A percentile compares a stretch with the other conserved stretches of the same genome.
Evolutionary conservation across 2,113 vertebrate genomes (phyloP).

Genomic region (Syngnathus floridae): DNA sequence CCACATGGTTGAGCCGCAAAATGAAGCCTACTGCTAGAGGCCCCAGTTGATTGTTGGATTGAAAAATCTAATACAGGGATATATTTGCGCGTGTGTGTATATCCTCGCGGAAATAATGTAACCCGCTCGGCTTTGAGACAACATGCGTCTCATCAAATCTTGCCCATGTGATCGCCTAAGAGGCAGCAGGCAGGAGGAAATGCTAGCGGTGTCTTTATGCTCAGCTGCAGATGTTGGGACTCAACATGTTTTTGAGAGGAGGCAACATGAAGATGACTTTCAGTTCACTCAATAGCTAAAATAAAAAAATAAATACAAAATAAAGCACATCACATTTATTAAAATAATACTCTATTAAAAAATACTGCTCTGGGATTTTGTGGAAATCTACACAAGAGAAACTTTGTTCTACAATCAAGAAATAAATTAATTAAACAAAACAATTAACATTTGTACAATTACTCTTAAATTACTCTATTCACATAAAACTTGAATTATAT

Average conservation of each 20-base stretch:
- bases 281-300: not conserved
- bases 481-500: not conserved
- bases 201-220: constrained; percentile 3
- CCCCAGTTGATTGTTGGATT: constrained; percentile 14
- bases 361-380: not conserved
- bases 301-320: not conserved
- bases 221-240: constrained; percentile 4
- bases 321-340: not conserved
- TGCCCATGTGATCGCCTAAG: constrained; percentile 1
- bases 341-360: not conserved
- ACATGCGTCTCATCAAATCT: constrained; percentile 28
- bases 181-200: constrained; percentile 11
- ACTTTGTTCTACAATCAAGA: not conserved
- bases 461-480: not conserved
- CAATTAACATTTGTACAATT: not conserved
- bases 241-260: not conserved
- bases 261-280: not conserved
- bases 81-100: constrained; percentile 10
- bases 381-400: not conserved
- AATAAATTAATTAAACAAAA: not conserved
- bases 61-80: constrained; percentile 20
- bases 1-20: constrained; percentile 33
- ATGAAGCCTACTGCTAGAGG: constrained; percentile 59
- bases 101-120: constrained; percentile 3
- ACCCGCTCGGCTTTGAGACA: constrained; percentile 17